phyloP scores from a whole-genome alignment of 1,140 invertebrate genomes.

The Trichomalopsis sarcophagae region DNA sequence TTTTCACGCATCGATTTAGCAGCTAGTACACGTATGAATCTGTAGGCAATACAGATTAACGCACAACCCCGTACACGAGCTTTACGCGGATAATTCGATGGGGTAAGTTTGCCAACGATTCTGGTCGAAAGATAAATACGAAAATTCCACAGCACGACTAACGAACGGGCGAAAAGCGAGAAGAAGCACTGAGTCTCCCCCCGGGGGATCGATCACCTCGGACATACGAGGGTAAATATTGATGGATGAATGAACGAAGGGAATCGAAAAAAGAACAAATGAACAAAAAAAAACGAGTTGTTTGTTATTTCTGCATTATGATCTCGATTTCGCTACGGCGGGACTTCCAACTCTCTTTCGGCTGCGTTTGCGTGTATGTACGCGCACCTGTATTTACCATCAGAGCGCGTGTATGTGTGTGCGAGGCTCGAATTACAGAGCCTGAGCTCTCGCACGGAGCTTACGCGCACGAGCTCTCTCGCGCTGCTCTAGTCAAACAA shows the following conservation, averaged over 20 bases:
- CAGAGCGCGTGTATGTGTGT: not conserved
- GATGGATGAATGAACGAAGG: not conserved
- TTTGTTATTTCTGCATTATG: not conserved
- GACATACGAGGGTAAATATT: conserved; percentile 1
- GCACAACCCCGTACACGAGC: too few species aligned
- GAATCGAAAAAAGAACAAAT: not conserved
- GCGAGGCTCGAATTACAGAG: not conserved
- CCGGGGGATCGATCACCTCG: not conserved
- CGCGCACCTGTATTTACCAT: not conserved
- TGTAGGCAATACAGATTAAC: not conserved
- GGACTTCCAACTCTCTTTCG: not conserved
- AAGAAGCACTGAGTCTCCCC: not conserved
- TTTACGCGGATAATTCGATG: not conserved
- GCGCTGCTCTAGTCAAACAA: not conserved
- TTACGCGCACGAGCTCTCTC: not conserved
- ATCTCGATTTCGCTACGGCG: not conserved
- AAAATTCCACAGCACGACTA: not conserved
- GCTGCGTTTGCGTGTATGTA: not conserved
- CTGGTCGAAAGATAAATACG: not conserved
- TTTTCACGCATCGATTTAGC: too few species aligned
- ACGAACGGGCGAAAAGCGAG: not conserved
- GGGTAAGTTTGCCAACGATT: not conserved
- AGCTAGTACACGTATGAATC: too few species aligned
- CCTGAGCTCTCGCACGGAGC: not conserved
- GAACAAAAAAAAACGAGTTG: not conserved